Evolutionary conservation across 2,888 invertebrate species (phyloP).

Genomic region (Mimas tiliae): DNA sequence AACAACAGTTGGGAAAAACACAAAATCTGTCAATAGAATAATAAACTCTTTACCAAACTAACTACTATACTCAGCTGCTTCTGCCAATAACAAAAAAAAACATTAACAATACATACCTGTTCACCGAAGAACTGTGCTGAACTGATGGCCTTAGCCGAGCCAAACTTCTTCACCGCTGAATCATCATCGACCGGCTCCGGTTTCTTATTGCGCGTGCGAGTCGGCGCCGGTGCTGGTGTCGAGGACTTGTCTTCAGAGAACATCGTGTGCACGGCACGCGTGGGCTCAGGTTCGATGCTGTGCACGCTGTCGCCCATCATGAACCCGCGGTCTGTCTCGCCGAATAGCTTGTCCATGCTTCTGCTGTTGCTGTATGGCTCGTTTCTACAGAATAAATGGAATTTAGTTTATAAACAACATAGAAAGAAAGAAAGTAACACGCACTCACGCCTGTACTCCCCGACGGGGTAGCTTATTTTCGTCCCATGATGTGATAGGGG

Average conservation of each 20-base stretch:
- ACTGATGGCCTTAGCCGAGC: slow-evolving; percentile 98
- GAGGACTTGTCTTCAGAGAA: slow-evolving; percentile 42
- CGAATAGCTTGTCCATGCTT: slow-evolving; percentile 51
- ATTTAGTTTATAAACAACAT: no score
- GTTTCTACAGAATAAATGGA: slow-evolving; percentile 58
- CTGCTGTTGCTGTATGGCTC: slow-evolving; percentile 66
- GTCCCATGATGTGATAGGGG: no score
- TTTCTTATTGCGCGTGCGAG: slow-evolving; percentile 32
- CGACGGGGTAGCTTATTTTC: no score
- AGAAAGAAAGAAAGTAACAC: no score
- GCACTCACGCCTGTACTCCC: no score
- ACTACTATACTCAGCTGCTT: no score
- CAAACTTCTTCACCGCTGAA: slow-evolving; percentile 97
- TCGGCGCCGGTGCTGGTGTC: slow-evolving; percentile 32
- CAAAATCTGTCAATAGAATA: no score
- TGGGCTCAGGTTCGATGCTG: slow-evolving; percentile 67
- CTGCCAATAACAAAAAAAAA: no score
- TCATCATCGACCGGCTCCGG: slow-evolving; percentile 79
- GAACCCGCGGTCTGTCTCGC: slow-evolving; percentile 38
- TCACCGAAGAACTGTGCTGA: slow-evolving; percentile 98
- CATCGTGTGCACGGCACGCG: slow-evolving; percentile 67
- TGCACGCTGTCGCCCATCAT: slow-evolving; percentile 37
- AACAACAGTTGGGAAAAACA: no score
- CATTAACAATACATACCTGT: slow-evolving; percentile 75
- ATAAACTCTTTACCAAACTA: no score